Percentiles rank a stretch among this genome's conserved stretches.
These are phyloP conservation scores for Aurelia sp. DNA, from an alignment of 30 jellyfish, hydroid and myxozoan species.

Conservation along the genomic window DNA sequence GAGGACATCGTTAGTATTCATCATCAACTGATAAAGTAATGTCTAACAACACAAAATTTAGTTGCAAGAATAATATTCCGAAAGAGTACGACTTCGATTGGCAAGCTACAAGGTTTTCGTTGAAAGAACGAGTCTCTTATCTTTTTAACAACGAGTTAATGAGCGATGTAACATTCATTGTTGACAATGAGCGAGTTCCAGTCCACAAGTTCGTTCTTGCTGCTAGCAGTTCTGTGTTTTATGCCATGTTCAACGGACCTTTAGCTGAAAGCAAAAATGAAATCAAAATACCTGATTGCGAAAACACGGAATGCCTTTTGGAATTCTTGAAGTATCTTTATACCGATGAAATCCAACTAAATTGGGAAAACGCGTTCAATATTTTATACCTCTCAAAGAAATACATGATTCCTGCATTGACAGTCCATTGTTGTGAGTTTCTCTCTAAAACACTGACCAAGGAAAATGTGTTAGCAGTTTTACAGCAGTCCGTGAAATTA, in stretches of 20 bases:
- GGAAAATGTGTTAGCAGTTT: constrained; percentile 61
- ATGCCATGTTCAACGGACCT: constrained; percentile 63
- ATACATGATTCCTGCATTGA: constrained; percentile 64
- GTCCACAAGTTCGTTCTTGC: constrained; percentile 66
- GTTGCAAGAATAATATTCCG: background rate
- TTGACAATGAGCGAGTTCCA: constrained; percentile 41
- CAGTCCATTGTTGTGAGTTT: constrained; percentile 42
- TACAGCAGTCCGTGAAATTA: constrained; percentile 63
- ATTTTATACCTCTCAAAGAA: constrained; percentile 45
- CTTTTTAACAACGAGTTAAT: constrained; percentile 49
- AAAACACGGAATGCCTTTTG: constrained; percentile 36
- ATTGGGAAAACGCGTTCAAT: constrained; percentile 58
- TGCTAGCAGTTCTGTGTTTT: constrained; percentile 62
- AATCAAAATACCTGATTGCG: constrained; percentile 52
- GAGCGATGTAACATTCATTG: constrained; percentile 58
- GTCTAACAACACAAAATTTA: too few relatives aligned
- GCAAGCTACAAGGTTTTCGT: constrained; percentile 42
- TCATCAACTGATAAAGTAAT: too few relatives aligned
- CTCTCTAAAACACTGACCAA: constrained; percentile 43
- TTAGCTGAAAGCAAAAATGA: constrained; percentile 44
- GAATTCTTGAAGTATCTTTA: constrained; percentile 44
- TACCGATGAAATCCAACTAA: constrained; percentile 38
- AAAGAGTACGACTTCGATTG: constrained; percentile 45
- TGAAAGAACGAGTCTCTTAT: constrained; percentile 53
- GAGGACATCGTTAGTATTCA: too few relatives aligned